phyloP scores from a whole-genome alignment of 2,888 invertebrate species.

The Muschampia plurimacula region DNA sequence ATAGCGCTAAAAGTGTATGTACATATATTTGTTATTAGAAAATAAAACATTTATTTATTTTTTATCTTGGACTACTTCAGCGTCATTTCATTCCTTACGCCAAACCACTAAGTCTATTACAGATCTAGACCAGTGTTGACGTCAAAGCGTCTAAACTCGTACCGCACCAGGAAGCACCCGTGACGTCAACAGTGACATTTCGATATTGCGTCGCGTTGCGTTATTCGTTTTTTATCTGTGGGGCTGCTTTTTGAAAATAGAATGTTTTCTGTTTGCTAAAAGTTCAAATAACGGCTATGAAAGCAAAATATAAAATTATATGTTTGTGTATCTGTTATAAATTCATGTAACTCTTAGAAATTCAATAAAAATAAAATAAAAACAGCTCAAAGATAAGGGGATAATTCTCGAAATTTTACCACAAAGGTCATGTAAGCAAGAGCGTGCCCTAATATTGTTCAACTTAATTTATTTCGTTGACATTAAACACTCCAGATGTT shows the following conservation, averaged over 20 bases:
- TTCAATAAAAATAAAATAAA: too few relatives aligned
- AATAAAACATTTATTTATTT: not conserved
- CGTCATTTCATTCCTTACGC: constrained; percentile 1
- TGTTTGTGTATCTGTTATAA: too few relatives aligned
- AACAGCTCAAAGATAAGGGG: too few relatives aligned
- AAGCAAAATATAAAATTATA: too few relatives aligned
- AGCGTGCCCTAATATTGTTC: constrained; percentile 20
- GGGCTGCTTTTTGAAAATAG: constrained; percentile 7
- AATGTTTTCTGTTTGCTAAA: not conserved
- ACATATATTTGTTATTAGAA: too few relatives aligned
- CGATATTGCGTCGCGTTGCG: constrained; percentile 13
- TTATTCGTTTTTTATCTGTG: constrained; percentile 21
- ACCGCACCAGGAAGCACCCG: constrained; percentile 63
- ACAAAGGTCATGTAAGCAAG: not conserved
- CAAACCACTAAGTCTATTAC: constrained; percentile 49
- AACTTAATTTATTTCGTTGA: constrained; percentile 35
- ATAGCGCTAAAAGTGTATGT: too few relatives aligned
- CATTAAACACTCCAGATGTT: constrained; percentile 34
- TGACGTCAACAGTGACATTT: constrained; percentile 69
- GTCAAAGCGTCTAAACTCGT: constrained; percentile 58
- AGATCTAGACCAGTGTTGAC: constrained; percentile 65
- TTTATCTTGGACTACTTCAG: not conserved
- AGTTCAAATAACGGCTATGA: too few relatives aligned
- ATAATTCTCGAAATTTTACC: too few relatives aligned
- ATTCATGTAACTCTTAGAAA: too few relatives aligned